These are phyloP conservation scores for Chironex yamaguchii DNA, from an alignment of 30 jellyfish, hydroid and myxozoan species.

Conservation along the genomic window DNA sequence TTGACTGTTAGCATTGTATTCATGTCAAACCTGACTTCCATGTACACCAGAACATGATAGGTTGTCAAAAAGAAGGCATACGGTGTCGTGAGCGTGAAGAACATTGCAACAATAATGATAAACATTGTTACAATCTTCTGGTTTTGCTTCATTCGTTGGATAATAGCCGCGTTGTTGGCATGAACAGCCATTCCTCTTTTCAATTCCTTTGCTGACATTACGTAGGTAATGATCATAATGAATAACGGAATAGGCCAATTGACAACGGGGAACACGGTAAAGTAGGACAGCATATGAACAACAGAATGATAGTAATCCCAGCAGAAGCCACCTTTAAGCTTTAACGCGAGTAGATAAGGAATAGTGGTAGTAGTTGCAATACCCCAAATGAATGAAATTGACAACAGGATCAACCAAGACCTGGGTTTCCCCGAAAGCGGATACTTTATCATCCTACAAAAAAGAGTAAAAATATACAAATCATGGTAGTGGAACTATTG, in stretches of 20 bases:
- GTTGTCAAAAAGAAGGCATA: conserved; percentile 36
- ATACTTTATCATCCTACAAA: too few relatives aligned
- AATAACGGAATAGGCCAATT: conserved; percentile 64
- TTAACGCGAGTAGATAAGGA: conserved; percentile 10
- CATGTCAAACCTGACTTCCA: too few relatives aligned
- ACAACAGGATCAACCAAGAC: too few relatives aligned
- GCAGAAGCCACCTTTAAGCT: neutral
- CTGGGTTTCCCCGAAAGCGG: too few relatives aligned
- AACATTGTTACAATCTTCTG: conserved; percentile 56
- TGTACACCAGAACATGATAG: too few relatives aligned
- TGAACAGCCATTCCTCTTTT: conserved; percentile 42
- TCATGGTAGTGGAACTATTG: too few relatives aligned
- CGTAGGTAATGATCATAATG: conserved; percentile 8
- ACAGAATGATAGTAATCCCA: too few relatives aligned
- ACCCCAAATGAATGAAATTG: conserved; percentile 51
- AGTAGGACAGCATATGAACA: too few relatives aligned
- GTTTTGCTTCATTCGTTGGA: conserved; percentile 55
- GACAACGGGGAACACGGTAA: too few relatives aligned
- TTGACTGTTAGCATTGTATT: too few relatives aligned
- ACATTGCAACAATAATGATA: conserved; percentile 41
- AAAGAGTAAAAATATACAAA: too few relatives aligned
- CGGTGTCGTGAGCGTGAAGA: conserved; percentile 45
- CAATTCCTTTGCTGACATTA: conserved; percentile 25
- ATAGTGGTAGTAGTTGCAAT: conserved; percentile 18
- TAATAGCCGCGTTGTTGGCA: conserved; percentile 45